Base-by-base conservation (phyloP, 2,797 vertebrate species). In the Rhyacichthys aspro region DNA sequence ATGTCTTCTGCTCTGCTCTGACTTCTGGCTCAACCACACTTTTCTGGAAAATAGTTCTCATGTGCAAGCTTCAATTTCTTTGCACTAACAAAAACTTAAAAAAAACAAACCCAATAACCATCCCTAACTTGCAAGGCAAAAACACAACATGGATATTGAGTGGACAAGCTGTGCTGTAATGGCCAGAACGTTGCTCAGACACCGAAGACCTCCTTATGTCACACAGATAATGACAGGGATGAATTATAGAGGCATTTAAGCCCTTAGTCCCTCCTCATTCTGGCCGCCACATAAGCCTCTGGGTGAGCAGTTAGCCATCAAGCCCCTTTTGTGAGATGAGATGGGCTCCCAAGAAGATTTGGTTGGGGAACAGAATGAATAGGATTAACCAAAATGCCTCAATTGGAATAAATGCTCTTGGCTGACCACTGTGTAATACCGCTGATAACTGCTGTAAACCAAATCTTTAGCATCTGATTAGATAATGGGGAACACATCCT, bases 321-420 rank as follows among this genome's bases (percentile, higher is more conserved):
- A 76, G 56, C 72, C 63, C 72, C 76, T 79, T 17, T 52, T 2
- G 67, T 63, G 69, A 75, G 75, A 84, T 81, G 74, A 86, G 79
- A 85, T 83, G 42, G 72, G 70, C 75, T 80, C 67, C 64, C 82
- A 79, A 85, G 86, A 81, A 85, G 86, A 87, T 86, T 89, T 78
- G 56, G 46, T 28, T 37, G 43, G 44, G 5, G 43, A 48, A 54
- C 61, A 17, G 53, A 83, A 67, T 67, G 77, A 84, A 87, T 86
- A 76, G 67, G 88, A 90, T 92, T 88, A 91, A 65, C 69, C 58
- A 70, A 87, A 82, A 83, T 79, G 78, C 63, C 72, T 83, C 69
- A 80, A 69, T 67, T 72, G 70, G 63, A 73, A 68, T 79, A 83
- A 84, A 82, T 70, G 64, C 67, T 72, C 53, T 32, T 14, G 59